phyloP scores from a whole-genome alignment of 2,797 vertebrate genomes.

The Scyliorhinus canicula region DNA sequence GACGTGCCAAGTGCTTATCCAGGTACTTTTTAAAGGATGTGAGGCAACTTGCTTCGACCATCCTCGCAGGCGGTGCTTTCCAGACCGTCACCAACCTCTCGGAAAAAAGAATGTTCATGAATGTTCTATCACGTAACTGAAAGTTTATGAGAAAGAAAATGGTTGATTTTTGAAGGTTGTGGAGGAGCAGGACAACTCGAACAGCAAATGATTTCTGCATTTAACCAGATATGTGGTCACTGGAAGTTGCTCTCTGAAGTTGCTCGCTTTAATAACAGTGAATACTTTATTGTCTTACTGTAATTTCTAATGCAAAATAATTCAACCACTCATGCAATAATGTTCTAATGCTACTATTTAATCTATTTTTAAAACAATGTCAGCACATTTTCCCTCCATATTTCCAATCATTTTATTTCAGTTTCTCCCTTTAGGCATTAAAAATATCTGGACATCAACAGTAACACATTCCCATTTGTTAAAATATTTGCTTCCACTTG shows the following conservation, averaged over 20 bases:
- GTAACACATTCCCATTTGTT: neutral
- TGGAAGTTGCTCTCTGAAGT: neutral
- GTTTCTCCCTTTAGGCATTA: neutral
- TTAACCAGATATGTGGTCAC: neutral
- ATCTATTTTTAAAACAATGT: neutral
- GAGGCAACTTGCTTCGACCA: too few relatives aligned
- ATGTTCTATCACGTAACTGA: neutral
- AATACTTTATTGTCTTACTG: neutral
- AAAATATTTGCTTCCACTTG: conserved; percentile 30
- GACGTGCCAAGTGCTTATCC: too few relatives aligned
- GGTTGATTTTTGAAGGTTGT: neutral
- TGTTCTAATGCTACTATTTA: neutral
- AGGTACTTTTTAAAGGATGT: too few relatives aligned
- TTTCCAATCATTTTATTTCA: neutral
- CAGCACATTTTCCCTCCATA: neutral
- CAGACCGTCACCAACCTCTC: too few relatives aligned
- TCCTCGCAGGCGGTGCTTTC: too few relatives aligned
- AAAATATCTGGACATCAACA: neutral
- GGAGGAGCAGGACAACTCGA: neutral
- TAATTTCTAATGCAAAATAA: neutral
- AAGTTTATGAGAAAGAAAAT: neutral
- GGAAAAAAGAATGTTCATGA: too few relatives aligned
- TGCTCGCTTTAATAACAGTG: neutral
- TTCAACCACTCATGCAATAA: neutral
- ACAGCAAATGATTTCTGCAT: neutral